Evolutionary conservation across 1,140 invertebrate genomes (phyloP).

Genomic region (Drosophila leontia): DNA sequence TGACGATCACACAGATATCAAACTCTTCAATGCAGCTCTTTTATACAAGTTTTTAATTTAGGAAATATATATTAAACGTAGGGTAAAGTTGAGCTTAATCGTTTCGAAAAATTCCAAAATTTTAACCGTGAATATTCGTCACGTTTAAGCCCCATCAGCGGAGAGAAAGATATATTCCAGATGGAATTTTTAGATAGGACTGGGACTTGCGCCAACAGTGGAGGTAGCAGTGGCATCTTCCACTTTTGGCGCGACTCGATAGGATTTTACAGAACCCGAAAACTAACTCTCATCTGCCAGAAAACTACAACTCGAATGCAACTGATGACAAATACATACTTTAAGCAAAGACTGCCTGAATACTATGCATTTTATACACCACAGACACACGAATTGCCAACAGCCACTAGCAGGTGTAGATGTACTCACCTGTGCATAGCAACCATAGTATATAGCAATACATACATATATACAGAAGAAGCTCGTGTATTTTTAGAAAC

Average conservation of each 20-base stretch:
- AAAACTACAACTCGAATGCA: constrained; percentile 70
- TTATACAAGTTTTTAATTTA: constrained; percentile 55
- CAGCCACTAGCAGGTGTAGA: constrained; percentile 33
- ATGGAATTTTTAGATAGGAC: constrained; percentile 35
- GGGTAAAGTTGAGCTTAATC: constrained; percentile 29
- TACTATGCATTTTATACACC: constrained; percentile 70
- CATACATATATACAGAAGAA: constrained; percentile 27
- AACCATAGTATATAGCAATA: constrained; percentile 37
- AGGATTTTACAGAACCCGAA: constrained; percentile 37
- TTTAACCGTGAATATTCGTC: constrained; percentile 2
- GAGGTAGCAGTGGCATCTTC: not conserved
- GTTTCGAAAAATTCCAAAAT: constrained; percentile 2
- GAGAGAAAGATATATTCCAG: constrained; percentile 29
- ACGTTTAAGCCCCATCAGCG: not conserved
- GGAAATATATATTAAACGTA: constrained; percentile 35
- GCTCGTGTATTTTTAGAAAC: constrained; percentile 58
- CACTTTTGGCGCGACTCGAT: constrained; percentile 58
- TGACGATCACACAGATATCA: constrained; percentile 37
- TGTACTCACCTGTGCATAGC: constrained; percentile 53
- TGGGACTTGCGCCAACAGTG: constrained; percentile 60
- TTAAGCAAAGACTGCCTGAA: constrained; percentile 72
- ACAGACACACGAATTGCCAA: constrained; percentile 55
- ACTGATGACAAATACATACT: constrained; percentile 76
- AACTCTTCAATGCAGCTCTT: constrained; percentile 55
- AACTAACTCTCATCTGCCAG: constrained; percentile 32